Evolutionary conservation across 2,113 vertebrate species (phyloP), one percentile per base, ranked within the genome.

Genomic region (Oxyura jamaicensis): DNA sequence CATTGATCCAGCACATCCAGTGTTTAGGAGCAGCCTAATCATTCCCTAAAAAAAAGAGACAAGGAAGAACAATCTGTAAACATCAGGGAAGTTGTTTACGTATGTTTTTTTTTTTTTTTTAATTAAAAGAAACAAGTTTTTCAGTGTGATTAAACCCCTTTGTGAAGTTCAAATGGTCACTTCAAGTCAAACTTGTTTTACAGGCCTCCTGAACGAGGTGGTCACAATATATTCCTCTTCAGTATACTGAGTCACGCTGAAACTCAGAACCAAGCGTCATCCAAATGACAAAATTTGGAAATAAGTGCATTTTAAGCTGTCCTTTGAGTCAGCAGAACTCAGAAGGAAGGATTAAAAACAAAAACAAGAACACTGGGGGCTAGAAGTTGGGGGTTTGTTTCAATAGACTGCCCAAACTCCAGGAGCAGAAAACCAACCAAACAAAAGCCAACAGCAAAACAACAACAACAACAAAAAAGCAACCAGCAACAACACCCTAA

Each of bases 71-170:
- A 88, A 95, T 65, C 28, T 90, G 26, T 73, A 78, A 41, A 67
- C 17, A 90, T 90, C 67, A 87, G 69, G 75, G 60, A 91, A 96
- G 60, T 75, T 56, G 35, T 55, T 50, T 77, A 81, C 39, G 25
- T 76, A 84, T 83, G 75, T 8, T 58, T 44, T 53, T 31, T 86
- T 8, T 58, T 44, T 53, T 31, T 86, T 84, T 95, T 96, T 94
- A 88, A 95, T 93, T 95, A 96, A 91, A 94, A 90, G 58, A 95
- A 96, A 96, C 94, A 83, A 90, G 96, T 88, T 90, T 90, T 94
- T 60, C 88, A 91, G 50, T 95, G 52, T 76, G 52, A 93, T 82
- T 88, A 95, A 88, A 79, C 19, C 31, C 78, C 89, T 94, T 91
- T 59, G 60, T 85, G 76, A 91, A 93, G 93, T 89, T 96, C 83